Evolutionary conservation across 2,888 invertebrate genomes (phyloP).

Genomic region (Nomada flava): DNA sequence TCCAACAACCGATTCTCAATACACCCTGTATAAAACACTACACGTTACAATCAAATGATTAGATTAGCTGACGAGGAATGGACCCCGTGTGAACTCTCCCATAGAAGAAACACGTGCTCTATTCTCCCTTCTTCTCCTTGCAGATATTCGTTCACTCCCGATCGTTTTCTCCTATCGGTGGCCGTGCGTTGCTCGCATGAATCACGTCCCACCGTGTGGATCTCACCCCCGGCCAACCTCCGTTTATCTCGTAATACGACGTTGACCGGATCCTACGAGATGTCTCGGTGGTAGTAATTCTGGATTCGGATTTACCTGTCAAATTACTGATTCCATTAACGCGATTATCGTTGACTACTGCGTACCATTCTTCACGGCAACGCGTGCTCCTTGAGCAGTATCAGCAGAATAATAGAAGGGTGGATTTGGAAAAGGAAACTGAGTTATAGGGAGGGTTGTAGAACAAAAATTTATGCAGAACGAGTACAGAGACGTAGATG

Average conservation of each 20-base stretch:
- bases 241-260: conserved; percentile 63
- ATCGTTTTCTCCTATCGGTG: conserved; percentile 55
- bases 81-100: conserved; percentile 79
- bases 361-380: conserved; percentile 1
- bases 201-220: conserved; percentile 58
- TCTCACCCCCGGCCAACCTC: conserved; percentile 47
- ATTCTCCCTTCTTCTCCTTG: conserved; percentile 61
- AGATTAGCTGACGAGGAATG: conserved; percentile 73
- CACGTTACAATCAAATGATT: conserved; percentile 72
- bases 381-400: not conserved
- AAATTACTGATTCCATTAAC: conserved; percentile 37
- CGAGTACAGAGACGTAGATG: too few relatives aligned
- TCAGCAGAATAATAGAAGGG: not conserved
- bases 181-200: conserved; percentile 66
- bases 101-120: conserved; percentile 78
- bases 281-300: conserved; percentile 27
- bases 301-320: not conserved
- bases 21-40: conserved; percentile 31
- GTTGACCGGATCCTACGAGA: conserved; percentile 49
- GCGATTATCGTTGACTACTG: conserved; percentile 2
- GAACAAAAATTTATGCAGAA: not conserved
- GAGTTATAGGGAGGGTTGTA: too few relatives aligned
- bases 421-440: not conserved
- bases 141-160: conserved; percentile 36
- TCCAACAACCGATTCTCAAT: conserved; percentile 6